Conservation (phyloP, 2,113 vertebrate genomes). For the Tor tambroides region DNA sequence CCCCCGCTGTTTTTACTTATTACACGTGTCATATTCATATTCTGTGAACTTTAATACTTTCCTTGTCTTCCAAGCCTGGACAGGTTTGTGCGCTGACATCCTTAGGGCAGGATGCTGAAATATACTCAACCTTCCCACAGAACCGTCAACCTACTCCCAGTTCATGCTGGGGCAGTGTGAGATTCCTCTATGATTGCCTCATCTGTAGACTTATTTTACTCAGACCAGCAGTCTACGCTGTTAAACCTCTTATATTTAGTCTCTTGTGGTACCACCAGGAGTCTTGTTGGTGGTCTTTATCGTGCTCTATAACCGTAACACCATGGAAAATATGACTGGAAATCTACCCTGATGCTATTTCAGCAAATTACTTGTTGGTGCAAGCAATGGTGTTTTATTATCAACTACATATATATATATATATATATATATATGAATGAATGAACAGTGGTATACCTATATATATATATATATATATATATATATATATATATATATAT, state of each 20-base stretch:
- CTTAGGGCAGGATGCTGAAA: conserved; percentile 37
- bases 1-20: neutral
- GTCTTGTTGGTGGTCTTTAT: conserved; percentile 17
- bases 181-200: conserved; percentile 49
- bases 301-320: conserved; percentile 23
- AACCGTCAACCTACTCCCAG: conserved; percentile 21
- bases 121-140: neutral
- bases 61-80: conserved; percentile 44
- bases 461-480: too few species aligned
- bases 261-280: conserved; percentile 8
- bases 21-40: conserved; percentile 25
- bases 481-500: too few species aligned
- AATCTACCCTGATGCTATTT: conserved; percentile 40
- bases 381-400: neutral
- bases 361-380: conserved; percentile 40
- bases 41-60: conserved; percentile 29
- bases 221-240: neutral
- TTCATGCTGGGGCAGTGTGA: conserved; percentile 46
- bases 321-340: conserved; percentile 34
- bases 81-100: conserved; percentile 40
- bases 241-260: neutral
- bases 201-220: conserved; percentile 31
- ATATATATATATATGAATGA: too few species aligned
- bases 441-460: too few species aligned
- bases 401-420: too few species aligned